Evolutionary conservation across 2,888 invertebrate species (phyloP).

Genomic region (Pachymerium ferrugineum): DNA sequence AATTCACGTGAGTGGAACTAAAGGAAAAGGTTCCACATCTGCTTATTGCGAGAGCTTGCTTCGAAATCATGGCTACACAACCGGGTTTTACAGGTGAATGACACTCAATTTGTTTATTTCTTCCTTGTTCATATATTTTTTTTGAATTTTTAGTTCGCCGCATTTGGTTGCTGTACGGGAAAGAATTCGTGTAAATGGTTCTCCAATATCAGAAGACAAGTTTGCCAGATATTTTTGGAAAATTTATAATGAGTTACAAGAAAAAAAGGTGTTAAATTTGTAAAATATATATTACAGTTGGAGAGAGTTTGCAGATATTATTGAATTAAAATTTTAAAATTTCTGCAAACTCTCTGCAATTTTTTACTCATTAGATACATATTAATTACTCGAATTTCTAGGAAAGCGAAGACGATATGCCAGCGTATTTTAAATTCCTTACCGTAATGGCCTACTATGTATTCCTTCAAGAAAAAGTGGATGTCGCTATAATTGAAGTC

Average conservation of each 20-base stretch:
- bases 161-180: constrained; percentile 89
- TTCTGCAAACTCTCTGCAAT: not conserved
- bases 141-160: constrained; percentile 68
- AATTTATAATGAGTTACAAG: constrained; percentile 62
- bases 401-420: constrained; percentile 66
- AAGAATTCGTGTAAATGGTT: constrained; percentile 80
- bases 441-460: constrained; percentile 85
- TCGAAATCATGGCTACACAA: constrained; percentile 71
- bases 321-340: not conserved
- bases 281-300: not conserved
- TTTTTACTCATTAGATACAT: not conserved
- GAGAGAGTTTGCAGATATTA: not conserved
- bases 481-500: constrained; percentile 92
- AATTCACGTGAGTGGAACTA: constrained; percentile 94
- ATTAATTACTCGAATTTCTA: constrained; percentile 43
- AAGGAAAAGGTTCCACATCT: constrained; percentile 93
- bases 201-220: constrained; percentile 62
- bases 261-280: constrained; percentile 47
- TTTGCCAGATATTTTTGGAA: constrained; percentile 79
- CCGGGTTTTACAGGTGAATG: constrained; percentile 71
- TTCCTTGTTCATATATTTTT: too few relatives aligned
- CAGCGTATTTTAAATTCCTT: constrained; percentile 88
- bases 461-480: constrained; percentile 73
- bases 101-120: not conserved
- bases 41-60: constrained; percentile 87